Base-by-base conservation (phyloP, 2,888 invertebrate genomes). In the Sericinus montela region DNA sequence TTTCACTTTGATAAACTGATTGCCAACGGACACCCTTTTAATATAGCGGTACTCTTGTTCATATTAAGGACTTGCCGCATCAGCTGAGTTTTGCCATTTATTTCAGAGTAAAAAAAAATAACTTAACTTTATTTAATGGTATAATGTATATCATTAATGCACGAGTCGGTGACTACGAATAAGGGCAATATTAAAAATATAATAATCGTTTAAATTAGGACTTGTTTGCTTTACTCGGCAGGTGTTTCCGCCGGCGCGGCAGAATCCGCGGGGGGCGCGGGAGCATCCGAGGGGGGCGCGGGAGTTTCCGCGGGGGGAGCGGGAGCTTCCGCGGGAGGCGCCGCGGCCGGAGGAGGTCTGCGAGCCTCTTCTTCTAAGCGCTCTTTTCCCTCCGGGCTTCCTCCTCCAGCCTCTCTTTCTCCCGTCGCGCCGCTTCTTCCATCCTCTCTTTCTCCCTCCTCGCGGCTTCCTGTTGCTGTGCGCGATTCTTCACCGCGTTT, bases 1-100 rank as follows among this genome's bases (percentile, higher is more conserved):
- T 59, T 52, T 52, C 60, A 52, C 49, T 48, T 30, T 32, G 53
- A 52, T 30, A 7, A 32, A 13, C 57, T 56, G 58, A 61, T 60
- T 60, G 52, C 56, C 54, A 53, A 57, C 53, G 58, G 61, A 67
- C 66, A 67, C 72, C 58, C 77, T 79, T 56, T 52, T 39, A 23
- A 32, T n/a, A 15, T 38, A 45, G 13, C 32, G 9, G 7, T 38
- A 4, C 9, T 54, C 43, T 49, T 52, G 51, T 48, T 46, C 44
- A 41, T 51, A 43, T 52, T 28, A 9, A 28, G 29, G n/a, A n/a
- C 9, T 29, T 47, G 36, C 5, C 49, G 86, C 85, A 87, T 85
- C 86, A 86, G 86, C 86, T 86, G 86, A 80, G 65, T 71, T 71
- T 19, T 16, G 53, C 59, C 57, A 34, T 49, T 52, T 48, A 42